Evolutionary conservation across 2,113 vertebrate species (phyloP), one percentile per base, ranked within the genome.

Genomic region (Silurus meridionalis): DNA sequence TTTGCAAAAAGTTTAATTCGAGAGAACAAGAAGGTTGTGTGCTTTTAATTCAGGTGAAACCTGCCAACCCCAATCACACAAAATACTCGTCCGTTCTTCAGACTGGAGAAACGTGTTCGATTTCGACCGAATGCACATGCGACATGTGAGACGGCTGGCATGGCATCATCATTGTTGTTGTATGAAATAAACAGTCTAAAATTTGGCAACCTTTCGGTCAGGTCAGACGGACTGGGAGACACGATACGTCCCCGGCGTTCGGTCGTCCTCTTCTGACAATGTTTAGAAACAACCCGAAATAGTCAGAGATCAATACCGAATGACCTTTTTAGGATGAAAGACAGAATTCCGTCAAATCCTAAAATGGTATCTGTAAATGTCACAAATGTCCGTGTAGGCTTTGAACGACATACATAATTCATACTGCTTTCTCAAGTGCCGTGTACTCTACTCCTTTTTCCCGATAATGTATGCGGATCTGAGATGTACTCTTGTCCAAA

Each of bases 251-350:
- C 25, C 82, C 14, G 19, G 63, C 71, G 46, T 85, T 82, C 63
- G 69, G 78, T 37, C 28, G 63, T 64, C 28, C 48, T 82, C 84
- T 46, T 77, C 78, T 23, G 64, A 52, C 78, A 60, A 55, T 63
- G 69, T 63, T 67, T 85, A 79, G 80, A 86, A 88, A 91, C 84
- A 83, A 82, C 50, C 37, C 61, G 37, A 71, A 85, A 81, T 71
- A 72, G 71, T 83, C 52, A 2, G 55, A 55, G 86, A 89, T 89
- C 83, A 83, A 89, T 86, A 64, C 28, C 46, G 28, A 19, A 57
- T 88, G 66, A 90, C 69, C 89, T 88, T 90, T 91, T 80, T 64
- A 77, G 64, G 82, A 77, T 82, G 77, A 52, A 89, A 84, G 82
- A 84, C 85, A 83, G 28, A 83, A 86, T 86, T 82, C 48, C 10